These are phyloP conservation scores for Lytechinus variegatus DNA, from an alignment of 35 echinoderm and acorn worm species.

Conservation along the genomic window DNA sequence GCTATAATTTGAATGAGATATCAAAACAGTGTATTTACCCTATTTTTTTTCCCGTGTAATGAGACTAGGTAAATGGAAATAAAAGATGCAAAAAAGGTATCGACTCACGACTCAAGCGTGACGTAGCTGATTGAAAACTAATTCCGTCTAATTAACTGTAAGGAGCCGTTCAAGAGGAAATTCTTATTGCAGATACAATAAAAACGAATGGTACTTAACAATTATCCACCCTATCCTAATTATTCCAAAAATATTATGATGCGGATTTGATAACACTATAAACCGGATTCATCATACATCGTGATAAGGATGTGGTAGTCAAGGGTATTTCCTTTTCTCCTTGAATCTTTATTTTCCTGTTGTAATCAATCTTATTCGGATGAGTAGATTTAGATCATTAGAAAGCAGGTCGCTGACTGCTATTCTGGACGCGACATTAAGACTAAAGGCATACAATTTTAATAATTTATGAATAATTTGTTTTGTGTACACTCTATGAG, in stretches of 20 bases:
- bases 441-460: too few species aligned
- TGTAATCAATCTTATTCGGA: not conserved
- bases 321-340: slow-evolving; percentile 2
- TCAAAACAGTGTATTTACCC: not conserved
- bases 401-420: too few species aligned
- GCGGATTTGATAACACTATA: not conserved
- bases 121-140: not conserved
- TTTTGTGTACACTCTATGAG: too few species aligned
- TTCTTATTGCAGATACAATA: slow-evolving; percentile 20
- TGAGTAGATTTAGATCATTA: not conserved
- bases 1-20: not conserved
- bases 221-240: not conserved
- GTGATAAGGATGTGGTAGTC: not conserved
- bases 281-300: not conserved
- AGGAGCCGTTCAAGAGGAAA: not conserved
- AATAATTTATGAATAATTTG: too few species aligned
- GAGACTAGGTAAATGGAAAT: not conserved
- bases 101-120: not conserved
- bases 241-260: not conserved
- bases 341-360: not conserved
- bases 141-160: not conserved
- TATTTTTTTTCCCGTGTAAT: not conserved
- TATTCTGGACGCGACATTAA: too few species aligned
- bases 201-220: not conserved
- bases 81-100: not conserved